Evolutionary conservation across 2,797 vertebrate genomes (phyloP), one percentile per base, ranked within the genome.

Genomic region (Pagetopsis macropterus): DNA sequence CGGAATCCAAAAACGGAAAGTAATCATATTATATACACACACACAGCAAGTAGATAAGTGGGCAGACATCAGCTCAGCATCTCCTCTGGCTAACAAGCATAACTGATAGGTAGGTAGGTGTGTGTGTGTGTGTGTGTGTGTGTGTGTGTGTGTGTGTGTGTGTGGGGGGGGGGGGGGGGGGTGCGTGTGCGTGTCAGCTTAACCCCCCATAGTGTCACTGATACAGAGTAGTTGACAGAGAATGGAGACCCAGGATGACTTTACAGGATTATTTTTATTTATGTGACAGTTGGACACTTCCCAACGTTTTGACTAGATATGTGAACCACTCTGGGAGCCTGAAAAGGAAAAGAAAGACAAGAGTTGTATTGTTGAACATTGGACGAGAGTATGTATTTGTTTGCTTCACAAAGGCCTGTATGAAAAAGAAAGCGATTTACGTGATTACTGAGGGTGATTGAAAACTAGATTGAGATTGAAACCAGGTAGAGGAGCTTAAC

Each of bases 281-380:
- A 65, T 79, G 15, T 74, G 82, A 82, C 84, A 85, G 82, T 65
- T 82, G 62, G 80, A 83, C 67, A 87, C 74, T 77, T 87, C 59
- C 45, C 61, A 68, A 81, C 82, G 61, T 85, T 86, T 83, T 49
- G 72, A 70, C 70, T 57, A 40, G 50, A 67, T 69, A 40, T 56
- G 37, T 9, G 45, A 82, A 14, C 27, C 55, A 76, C 75, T 72
- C 21, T 58, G 40, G 33, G 31, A 64, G 21, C 9, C 19, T 2
- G 6, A 45, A n/a, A n/a, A 54, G 45, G 41, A 64, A 73, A 54
- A 52, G 33, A 57, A 44, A 60, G 46, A 50, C 40, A 68, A 44
- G 5, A 68, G 11, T 6, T 9, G 23, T 21, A 10, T 17, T 33
- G 37, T n/a, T n/a, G n/a, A 5, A 9, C 16, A 67, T 48, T 70